Evolutionary conservation across 2,113 vertebrate species (phyloP).

Genomic region (Apodemus sylvaticus): DNA sequence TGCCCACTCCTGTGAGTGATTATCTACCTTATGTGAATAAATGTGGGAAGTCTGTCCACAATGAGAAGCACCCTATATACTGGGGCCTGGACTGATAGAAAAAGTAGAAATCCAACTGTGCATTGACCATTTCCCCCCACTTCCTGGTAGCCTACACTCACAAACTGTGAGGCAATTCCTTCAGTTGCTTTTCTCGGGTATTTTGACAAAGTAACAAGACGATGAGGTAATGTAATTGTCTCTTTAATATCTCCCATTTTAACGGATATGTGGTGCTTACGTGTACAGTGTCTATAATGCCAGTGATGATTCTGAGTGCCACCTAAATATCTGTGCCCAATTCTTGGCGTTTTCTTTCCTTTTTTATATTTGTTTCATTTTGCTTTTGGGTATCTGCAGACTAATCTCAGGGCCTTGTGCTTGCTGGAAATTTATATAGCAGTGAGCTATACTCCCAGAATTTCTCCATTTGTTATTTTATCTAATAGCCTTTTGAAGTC

Average conservation of each 20-base stretch:
- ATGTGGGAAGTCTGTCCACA: not conserved
- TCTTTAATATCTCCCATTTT: not conserved
- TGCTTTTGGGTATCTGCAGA: not conserved
- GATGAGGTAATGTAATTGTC: not conserved
- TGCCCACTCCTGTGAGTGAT: not conserved
- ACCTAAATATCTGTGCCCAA: not conserved
- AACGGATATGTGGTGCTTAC: not conserved
- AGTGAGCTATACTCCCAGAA: not conserved
- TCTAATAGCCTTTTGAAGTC: not conserved
- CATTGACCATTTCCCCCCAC: not conserved
- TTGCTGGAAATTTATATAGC: not conserved
- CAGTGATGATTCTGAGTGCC: not conserved
- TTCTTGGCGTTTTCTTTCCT: not conserved
- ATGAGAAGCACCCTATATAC: not conserved
- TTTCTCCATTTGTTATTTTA: not conserved
- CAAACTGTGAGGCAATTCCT: not conserved
- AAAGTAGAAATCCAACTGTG: not conserved
- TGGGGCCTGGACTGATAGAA: not conserved
- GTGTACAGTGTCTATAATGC: not conserved
- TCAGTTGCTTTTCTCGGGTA: not conserved
- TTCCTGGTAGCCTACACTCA: not conserved
- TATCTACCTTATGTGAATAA: not conserved
- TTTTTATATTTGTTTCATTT: not conserved
- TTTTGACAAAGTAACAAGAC: not conserved
- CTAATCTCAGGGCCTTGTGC: not conserved